These are phyloP conservation scores for Phymanthus crucifer DNA, from an alignment of 92 coral and sea anemone species.

Conservation along the genomic window DNA sequence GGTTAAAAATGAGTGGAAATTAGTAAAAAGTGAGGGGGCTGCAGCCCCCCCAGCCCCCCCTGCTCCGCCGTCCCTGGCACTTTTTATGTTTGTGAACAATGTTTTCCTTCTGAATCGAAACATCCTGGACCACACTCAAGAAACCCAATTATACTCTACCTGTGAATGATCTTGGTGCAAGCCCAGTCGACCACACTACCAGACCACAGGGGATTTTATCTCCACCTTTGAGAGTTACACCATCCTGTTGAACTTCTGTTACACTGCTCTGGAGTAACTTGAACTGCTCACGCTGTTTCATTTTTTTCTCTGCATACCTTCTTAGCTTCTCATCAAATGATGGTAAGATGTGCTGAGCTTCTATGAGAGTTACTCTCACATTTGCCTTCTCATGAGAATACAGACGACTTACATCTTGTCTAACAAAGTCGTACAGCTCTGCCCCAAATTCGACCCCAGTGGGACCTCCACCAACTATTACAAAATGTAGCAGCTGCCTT, in stretches of 20 bases:
- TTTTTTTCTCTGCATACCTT: conserved; percentile 89
- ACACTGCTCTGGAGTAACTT: conserved; percentile 85
- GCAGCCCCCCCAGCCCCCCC: too few species aligned
- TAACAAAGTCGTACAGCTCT: conserved; percentile 92
- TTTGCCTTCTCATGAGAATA: conserved; percentile 82
- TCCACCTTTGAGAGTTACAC: conserved; percentile 83
- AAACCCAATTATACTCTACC: conserved; percentile 47
- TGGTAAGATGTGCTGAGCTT: conserved; percentile 94
- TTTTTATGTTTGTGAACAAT: too few species aligned
- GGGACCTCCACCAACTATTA: conserved; percentile 97
- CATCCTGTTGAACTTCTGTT: conserved; percentile 65
- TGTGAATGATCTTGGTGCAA: conserved; percentile 89
- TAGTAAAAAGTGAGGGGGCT: background rate
- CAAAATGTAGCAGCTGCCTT: conserved; percentile 88
- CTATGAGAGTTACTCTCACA: conserved; percentile 87
- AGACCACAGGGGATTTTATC: conserved; percentile 77
- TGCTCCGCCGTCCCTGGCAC: too few species aligned
- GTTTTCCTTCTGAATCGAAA: too few species aligned
- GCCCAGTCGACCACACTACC: conserved; percentile 99
- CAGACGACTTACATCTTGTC: conserved; percentile 86
- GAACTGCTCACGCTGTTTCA: conserved; percentile 85
- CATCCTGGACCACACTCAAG: too few species aligned
- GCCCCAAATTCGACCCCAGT: conserved; percentile 99
- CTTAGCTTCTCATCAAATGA: conserved; percentile 91
- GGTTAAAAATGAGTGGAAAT: too few species aligned